Base-by-base conservation (phyloP, 2,888 invertebrate species). In the Campaea margaritaria region DNA sequence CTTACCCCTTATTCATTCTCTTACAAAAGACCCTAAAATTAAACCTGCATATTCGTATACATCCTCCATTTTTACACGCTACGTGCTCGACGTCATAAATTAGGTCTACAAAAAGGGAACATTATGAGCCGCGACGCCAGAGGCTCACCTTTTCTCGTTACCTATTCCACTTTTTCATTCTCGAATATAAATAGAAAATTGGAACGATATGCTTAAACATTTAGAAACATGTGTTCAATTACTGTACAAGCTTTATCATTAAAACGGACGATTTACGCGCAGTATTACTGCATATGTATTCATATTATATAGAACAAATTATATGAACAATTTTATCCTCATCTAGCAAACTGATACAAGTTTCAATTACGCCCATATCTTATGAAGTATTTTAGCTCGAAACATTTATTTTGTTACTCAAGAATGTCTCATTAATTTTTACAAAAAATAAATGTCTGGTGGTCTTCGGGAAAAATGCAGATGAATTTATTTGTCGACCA, bases 1-100 rank as follows among this genome's bases (percentile, higher is more conserved):
- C 83, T 85, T 74, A 69, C 79, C 85, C 80, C 83, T 83, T 82
- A 85, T 85, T 82, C 83, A 83, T 84, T 81, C 84, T 74, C 78
- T 76, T 81, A 85, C 83, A 86, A 86, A 85, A 84, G 84, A 72
- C 80, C 75, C 81, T 84, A 77, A 83, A 86, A 87, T 87, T 85
- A 86, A 86, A 85, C 82, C 83, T 85, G 82, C 84, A 86, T 87
- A 86, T 85, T 86, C 85, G 82, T 84, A 79, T 75, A 82, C 77
- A 82, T 81, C 79, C 76, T 73, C 80, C 75, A 82, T 85, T 84
- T 85, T 85, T 85, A 82, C 81, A 81, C 77, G 82, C 74, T 82
- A 80, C 83, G 81, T 81, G 85, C 78, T 74, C 79, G 72, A 82
- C 81, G 85, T 85, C 83, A 85, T 87, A 86, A 87, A 87, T 89